Evolutionary conservation across 2,888 invertebrate genomes (phyloP).

Genomic region (Sinopyrophorus schimmeli): DNA sequence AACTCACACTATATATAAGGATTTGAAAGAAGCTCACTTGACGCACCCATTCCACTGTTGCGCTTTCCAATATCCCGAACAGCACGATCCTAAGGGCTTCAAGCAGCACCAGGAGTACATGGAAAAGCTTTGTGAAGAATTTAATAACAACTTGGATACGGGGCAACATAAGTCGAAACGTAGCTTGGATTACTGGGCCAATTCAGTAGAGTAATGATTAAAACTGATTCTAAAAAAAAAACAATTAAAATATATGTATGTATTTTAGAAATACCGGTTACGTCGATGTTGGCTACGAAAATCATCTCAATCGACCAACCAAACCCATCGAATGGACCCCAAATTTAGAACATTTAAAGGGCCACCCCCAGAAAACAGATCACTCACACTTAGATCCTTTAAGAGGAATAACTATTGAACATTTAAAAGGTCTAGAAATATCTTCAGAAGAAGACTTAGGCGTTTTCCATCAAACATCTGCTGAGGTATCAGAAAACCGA

Average conservation of each 20-base stretch:
- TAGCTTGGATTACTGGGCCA: conserved; percentile 14
- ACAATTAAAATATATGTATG: no score
- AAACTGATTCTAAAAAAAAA: no score
- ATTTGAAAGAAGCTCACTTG: conserved; percentile 69
- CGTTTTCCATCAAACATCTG: conserved; percentile 56
- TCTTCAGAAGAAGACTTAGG: conserved; percentile 44
- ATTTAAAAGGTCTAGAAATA: conserved; percentile 33
- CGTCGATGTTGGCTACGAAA: conserved; percentile 18
- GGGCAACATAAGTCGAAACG: conserved; percentile 30
- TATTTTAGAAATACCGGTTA: conserved; percentile 10
- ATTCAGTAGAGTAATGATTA: conserved; percentile 26
- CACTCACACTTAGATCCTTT: conserved; percentile 39
- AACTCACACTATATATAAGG: conserved; percentile 58
- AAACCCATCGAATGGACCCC: conserved; percentile 37
- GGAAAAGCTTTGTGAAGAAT: conserved; percentile 42
- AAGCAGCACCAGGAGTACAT: conserved; percentile 64
- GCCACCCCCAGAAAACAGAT: conserved; percentile 32
- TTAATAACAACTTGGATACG: conserved; percentile 32
- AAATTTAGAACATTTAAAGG: conserved; percentile 34
- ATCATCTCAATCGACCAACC: conserved; percentile 21
- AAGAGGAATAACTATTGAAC: conserved; percentile 40
- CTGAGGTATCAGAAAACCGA: conserved; percentile 55
- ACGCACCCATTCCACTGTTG: conserved; percentile 92
- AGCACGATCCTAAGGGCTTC: conserved; percentile 74
- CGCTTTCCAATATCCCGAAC: conserved; percentile 81